Conservation (phyloP, 2,113 vertebrate species). For the Cettia cetti region DNA sequence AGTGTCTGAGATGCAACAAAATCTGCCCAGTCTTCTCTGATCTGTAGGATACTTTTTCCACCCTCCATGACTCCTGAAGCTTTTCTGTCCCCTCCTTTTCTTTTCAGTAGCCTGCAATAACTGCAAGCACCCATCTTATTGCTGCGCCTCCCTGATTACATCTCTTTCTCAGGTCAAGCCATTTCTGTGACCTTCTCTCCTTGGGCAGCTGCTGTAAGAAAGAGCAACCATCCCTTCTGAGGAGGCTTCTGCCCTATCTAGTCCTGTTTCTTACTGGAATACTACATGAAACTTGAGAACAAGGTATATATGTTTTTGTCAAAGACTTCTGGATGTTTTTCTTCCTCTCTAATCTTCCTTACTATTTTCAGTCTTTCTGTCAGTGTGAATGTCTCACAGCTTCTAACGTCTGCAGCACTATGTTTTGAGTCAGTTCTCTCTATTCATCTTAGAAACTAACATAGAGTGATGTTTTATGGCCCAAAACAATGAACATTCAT, state of each 20-base stretch:
- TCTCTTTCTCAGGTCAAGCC: neutral
- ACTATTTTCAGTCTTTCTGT: neutral
- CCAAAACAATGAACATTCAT: neutral
- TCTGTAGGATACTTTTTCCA: neutral
- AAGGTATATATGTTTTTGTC: neutral
- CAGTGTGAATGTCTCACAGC: fast-evolving
- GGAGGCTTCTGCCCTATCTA: neutral
- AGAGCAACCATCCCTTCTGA: neutral
- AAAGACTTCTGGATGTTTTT: neutral
- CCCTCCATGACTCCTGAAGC: neutral
- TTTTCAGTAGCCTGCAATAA: neutral
- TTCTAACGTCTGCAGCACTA: neutral
- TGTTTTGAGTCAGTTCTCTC: neutral
- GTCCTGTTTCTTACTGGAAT: neutral
- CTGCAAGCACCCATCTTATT: neutral
- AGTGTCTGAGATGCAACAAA: neutral
- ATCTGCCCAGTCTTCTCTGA: neutral
- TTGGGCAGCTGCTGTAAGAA: neutral
- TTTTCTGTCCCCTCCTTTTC: neutral
- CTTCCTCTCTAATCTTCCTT: neutral
- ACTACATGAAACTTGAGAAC: neutral
- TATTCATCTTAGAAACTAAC: neutral
- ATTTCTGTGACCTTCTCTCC: neutral
- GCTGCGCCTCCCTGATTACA: neutral
- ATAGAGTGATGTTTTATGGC: neutral